Conservation (phyloP, 2,888 invertebrate species). For the Polyommatus icarus region DNA sequence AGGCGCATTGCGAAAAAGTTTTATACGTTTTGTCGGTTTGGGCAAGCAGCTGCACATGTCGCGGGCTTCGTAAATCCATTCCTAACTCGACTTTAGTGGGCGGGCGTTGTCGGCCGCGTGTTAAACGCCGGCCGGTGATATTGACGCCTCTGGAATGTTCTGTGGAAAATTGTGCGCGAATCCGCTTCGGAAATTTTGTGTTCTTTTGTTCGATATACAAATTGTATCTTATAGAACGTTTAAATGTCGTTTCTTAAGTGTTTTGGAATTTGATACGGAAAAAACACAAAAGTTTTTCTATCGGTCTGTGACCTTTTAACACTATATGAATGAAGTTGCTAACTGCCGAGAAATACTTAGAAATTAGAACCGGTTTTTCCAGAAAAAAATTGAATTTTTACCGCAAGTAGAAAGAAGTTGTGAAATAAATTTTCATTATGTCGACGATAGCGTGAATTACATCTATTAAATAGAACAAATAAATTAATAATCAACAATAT, state of each 20-base stretch:
- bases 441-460: background rate
- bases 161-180: constrained; percentile 45
- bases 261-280: too few species aligned
- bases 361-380: too few species aligned
- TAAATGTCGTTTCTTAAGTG: too few species aligned
- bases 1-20: constrained; percentile 75
- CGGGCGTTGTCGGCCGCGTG: constrained; percentile 45
- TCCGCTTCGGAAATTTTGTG: constrained; percentile 28
- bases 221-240: background rate
- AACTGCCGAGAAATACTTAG: too few species aligned
- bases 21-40: constrained; percentile 47
- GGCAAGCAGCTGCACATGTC: constrained; percentile 56
- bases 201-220: background rate
- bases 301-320: too few species aligned
- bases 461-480: background rate
- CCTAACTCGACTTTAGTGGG: constrained; percentile 68
- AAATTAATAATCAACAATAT: background rate
- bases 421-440: too few species aligned
- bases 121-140: constrained; percentile 56
- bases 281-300: too few species aligned
- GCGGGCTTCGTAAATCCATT: constrained; percentile 71
- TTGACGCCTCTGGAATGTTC: constrained; percentile 45
- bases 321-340: too few species aligned
- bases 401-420: too few species aligned
- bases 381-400: too few species aligned